These are phyloP conservation scores for Parnassius apollo DNA, from an alignment of 2,888 invertebrate genomes.

Conservation along the genomic window DNA sequence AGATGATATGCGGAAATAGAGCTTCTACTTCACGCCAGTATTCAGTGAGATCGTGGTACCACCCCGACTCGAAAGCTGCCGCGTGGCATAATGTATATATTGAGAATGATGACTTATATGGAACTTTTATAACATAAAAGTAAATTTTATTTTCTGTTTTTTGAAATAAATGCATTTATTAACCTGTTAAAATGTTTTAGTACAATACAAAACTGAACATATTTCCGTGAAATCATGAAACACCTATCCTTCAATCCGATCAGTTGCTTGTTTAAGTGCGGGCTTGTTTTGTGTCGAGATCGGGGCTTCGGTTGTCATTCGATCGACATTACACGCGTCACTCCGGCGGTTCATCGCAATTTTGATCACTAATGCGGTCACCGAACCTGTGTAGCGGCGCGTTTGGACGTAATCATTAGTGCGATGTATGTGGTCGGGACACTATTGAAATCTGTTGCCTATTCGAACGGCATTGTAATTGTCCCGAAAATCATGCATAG, in stretches of 20 bases:
- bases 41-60: too few relatives aligned
- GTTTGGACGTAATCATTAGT: slow-evolving; percentile 25
- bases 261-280: slow-evolving; percentile 20
- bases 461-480: slow-evolving; percentile 12
- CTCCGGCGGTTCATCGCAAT: slow-evolving; percentile 25
- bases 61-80: too few relatives aligned
- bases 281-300: slow-evolving; percentile 6
- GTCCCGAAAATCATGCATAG: slow-evolving; percentile 12
- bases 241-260: neutral
- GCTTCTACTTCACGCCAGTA: too few relatives aligned
- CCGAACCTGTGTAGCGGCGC: slow-evolving; percentile 31
- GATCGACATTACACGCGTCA: slow-evolving; percentile 14
- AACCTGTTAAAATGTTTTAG: too few relatives aligned
- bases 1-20: too few relatives aligned
- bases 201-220: too few relatives aligned
- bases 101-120: too few relatives aligned
- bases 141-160: too few relatives aligned
- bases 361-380: slow-evolving; percentile 30
- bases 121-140: too few relatives aligned
- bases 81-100: too few relatives aligned
- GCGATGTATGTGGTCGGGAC: slow-evolving; percentile 20
- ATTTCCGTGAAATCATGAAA: slow-evolving; percentile 3
- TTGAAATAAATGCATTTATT: too few relatives aligned
- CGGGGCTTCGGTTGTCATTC: slow-evolving; percentile 7
- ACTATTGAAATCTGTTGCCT: slow-evolving; percentile 16